Base-by-base conservation (phyloP, 2,797 vertebrate genomes). In the Urocyon cinereoargenteus region DNA sequence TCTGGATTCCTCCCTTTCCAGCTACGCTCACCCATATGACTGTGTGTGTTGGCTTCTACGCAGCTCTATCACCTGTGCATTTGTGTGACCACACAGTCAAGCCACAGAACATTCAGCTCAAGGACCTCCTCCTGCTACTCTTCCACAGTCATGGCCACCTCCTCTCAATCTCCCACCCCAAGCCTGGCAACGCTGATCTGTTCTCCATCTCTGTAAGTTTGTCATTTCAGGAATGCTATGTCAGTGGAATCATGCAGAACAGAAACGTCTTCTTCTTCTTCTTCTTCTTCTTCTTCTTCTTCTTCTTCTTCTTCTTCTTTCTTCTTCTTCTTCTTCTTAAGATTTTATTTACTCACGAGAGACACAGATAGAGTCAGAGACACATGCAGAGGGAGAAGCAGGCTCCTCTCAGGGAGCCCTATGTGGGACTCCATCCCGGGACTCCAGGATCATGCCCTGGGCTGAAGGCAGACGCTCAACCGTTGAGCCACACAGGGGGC, bases 81-180 rank as follows among this genome's bases (percentile, higher is more conserved):
- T 16, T 12, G 1, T 0, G 10, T 13, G 21, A 66, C 24, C 81
- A 11, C 81, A 22, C 13, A 5, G 64, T 57, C 22, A 14, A 26
- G 59, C 14, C 14, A 66, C 18, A 82, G 14, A 66, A 18, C n/a
- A 64, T 45, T 64, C 89, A 91, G 34, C 28, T 55, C 13, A 28
- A 57, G 24, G 51, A 31, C 11, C 49, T 45, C 62, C 13, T 36
- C 4, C 12, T 3, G 5, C 40, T 31, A 5, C 28, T 7, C 53
- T 11, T 7, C n/a, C 13, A 34, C 1, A 45, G 31, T 8, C 64
- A 7, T 14, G 61, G 26, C 11, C 24, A 2, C 1, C 22, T 6
- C 18, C n/a, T 24, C 59, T 21, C 10, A 1, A n/a, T 18, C 36
- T 4, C 1, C 12, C 9, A 62, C 21, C 28, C 21, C 68, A 26